Base-by-base conservation (phyloP, 2,888 invertebrate species). In the Lissonota sp. region DNA sequence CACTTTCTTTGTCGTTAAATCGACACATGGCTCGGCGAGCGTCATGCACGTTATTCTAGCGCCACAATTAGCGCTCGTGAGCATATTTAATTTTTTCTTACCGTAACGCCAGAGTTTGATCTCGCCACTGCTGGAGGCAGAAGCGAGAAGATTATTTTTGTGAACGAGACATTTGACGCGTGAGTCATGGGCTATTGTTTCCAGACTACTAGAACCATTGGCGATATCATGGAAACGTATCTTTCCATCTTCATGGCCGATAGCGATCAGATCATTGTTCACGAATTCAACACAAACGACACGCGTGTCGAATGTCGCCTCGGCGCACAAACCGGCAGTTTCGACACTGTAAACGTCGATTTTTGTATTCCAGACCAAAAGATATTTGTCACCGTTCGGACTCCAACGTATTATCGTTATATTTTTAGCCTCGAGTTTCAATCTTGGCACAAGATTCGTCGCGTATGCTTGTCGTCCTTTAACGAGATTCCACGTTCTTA, bases 401-500 rank as follows among this genome's bases (percentile, higher is more conserved):
- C 96, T 96, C 96, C 98, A 99, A 58, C 88, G 89, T 0, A 91
- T 57, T n/a, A 91, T 82, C 7, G 84, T 86, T 0, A 92, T 87
- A 60, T 88, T 87, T 76, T 89, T 91, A 0, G 92, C 92, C 7
- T 92, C 88, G 0, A 83, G 14, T 76, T 90, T 92, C 79, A 91
- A 85, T 51, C 88, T 87, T 1, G 91, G 88, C 12, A 95, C 95
- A 44, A 98, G 93, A 92, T 98, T 98, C n/a, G 97, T 97, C 0
- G 96, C 96, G 91, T 97, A 99, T 0, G 98, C 98, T 86, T 96
- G 96, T 80, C 98, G 95, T 0, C 98, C 99, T 92, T 98, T 98
- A 0, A 99, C 94, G 82, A 99, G 94, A 93, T 99, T 98, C 99
- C 99, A 99, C 3, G 98, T 98, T 87, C 96, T 94, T 60, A 99